Evolutionary conservation across 2,888 invertebrate species (phyloP).

Genomic region (Dusona sp.): DNA sequence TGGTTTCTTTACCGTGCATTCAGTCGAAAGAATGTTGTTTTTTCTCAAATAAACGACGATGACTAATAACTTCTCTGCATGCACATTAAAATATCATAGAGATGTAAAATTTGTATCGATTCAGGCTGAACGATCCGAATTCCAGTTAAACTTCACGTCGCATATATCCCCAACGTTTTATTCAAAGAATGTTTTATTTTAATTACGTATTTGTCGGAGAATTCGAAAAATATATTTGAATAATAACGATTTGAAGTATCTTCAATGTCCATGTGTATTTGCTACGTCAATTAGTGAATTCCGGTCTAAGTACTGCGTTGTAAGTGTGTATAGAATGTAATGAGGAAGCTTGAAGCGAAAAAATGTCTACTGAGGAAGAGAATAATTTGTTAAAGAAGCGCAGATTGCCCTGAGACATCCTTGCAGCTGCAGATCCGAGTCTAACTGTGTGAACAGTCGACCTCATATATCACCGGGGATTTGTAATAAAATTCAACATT

Average conservation of each 20-base stretch:
- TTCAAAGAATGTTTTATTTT: not conserved
- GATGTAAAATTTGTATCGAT: not conserved
- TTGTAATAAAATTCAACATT: not conserved
- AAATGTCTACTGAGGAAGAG: not conserved
- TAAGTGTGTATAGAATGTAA: constrained; percentile 3
- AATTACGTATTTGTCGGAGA: not conserved
- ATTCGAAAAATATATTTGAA: not conserved
- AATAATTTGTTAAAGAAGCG: not conserved
- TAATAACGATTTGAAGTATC: not conserved
- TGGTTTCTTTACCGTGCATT: not conserved
- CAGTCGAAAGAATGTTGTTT: not conserved
- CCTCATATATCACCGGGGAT: not conserved
- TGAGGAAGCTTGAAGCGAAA: constrained; percentile 19
- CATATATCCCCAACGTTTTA: not conserved
- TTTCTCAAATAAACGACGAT: not conserved
- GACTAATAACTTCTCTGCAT: not conserved
- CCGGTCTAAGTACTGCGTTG: constrained; percentile 36
- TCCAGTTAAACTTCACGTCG: not conserved
- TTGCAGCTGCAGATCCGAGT: not conserved
- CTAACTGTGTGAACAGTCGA: not conserved
- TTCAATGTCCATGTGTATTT: not conserved
- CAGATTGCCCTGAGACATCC: not conserved
- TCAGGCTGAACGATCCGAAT: not conserved
- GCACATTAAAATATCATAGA: not conserved
- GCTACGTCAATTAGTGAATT: constrained; percentile 41